Conservation (phyloP, 2,113 vertebrate genomes). For the Urocynchramus pylzowi region DNA sequence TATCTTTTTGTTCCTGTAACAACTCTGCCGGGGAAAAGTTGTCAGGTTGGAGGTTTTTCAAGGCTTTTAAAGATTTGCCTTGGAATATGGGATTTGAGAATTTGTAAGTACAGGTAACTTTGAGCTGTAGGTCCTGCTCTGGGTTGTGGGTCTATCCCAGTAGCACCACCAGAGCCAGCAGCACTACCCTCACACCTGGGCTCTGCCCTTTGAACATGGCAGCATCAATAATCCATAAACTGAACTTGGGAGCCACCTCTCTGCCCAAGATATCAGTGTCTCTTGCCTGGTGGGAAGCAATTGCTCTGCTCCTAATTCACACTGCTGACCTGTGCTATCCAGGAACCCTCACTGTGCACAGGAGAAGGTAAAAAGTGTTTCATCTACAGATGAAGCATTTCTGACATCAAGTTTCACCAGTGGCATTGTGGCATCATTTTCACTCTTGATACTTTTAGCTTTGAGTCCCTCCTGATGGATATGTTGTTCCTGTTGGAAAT, state of each 20-base stretch:
- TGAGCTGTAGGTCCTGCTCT: not conserved
- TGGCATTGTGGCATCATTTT: fast-evolving
- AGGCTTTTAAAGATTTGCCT: not conserved
- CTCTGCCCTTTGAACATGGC: not conserved
- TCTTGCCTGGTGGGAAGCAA: not conserved
- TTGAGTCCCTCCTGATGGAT: not conserved
- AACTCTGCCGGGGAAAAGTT: not conserved
- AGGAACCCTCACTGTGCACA: fast-evolving
- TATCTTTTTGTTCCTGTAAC: not conserved
- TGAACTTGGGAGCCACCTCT: not conserved
- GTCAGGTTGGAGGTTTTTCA: not conserved
- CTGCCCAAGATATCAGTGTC: not conserved
- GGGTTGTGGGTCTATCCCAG: not conserved
- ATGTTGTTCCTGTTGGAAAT: not conserved
- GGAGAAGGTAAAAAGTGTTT: not conserved
- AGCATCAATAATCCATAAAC: not conserved
- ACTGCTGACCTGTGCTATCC: not conserved
- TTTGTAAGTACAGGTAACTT: not conserved
- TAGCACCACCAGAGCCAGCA: not conserved
- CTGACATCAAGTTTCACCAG: not conserved
- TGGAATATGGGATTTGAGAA: not conserved
- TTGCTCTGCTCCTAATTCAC: not conserved
- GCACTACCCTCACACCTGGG: not conserved
- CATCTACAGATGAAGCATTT: not conserved
- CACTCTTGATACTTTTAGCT: not conserved